Base-by-base conservation (phyloP, 1,140 invertebrate genomes). In the Pogonomyrmex barbatus region DNA sequence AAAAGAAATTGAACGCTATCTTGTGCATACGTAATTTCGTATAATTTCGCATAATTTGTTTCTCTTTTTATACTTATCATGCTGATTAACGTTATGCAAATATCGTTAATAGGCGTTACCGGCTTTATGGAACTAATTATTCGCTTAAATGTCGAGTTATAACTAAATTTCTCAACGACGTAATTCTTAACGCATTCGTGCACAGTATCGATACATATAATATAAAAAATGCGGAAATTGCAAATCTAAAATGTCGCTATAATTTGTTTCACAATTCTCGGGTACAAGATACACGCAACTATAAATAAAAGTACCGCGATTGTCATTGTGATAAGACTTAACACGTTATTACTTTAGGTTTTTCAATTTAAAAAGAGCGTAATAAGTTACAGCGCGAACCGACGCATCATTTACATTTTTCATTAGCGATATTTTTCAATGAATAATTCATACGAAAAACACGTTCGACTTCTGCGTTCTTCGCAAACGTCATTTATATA, bases 221-320 rank as follows among this genome's bases (percentile, higher is more conserved):
- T 78, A 14, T 42, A 54, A 10, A 54, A 79, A 67, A 45, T 30
- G 36, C 36, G 17, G 9, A 73, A 36, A 24, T 58, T 6, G 39
- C 12, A 17, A 5, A 47, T 56, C 60, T 24, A 39, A 33, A 73
- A n/a, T 30, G 5, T 4, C 17, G 12, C 4, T 60, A 24, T 47
- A 42, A 6, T 52, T 67, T n/a, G 24, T 39, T 39, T 75, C 54
- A 17, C 42, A 45, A 1, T 70, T 65, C 60, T 39, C 33, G 75
- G 14, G 6, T 42, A 56, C 17, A 52, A 71, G 17, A 47, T 45
- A 45, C n/a, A 39, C 4, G 0, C 30, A 58, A 54, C 36, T 12
- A 4, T n/a, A 47, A 70, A 70, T 54, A 12, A 82, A 47, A 82
- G 36, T 82, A 47, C 47, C 42, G 52, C 79, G 67, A 82, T 82